Evolutionary conservation across 2,113 vertebrate species (phyloP).

Genomic region (Pygoscelis antarcticus): DNA sequence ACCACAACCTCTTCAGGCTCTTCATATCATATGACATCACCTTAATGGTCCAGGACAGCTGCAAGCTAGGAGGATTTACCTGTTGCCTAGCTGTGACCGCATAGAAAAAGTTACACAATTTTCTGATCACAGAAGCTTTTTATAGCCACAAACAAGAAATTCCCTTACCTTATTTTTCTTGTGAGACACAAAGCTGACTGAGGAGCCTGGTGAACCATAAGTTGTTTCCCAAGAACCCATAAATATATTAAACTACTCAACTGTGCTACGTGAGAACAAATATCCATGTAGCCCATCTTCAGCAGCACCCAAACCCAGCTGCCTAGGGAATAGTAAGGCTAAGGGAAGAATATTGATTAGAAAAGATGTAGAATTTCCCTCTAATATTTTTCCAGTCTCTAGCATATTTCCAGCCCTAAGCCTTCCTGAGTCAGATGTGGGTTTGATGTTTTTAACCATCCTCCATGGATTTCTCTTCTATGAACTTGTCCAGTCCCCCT

Average conservation of each 20-base stretch:
- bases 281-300: background rate
- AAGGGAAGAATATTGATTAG: background rate
- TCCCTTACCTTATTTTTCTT: background rate
- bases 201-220: background rate
- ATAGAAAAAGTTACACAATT: background rate
- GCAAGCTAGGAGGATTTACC: background rate
- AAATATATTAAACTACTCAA: background rate
- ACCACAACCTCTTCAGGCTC: background rate
- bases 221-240: background rate
- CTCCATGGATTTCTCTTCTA: background rate
- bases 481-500: background rate
- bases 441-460: background rate
- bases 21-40: background rate
- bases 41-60: background rate
- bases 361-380: background rate
- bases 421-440: background rate
- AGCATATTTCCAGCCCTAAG: background rate
- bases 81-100: fast-evolving
- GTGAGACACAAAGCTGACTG: background rate
- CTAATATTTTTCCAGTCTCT: background rate
- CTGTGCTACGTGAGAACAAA: background rate
- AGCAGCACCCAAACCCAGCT: background rate
- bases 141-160: background rate
- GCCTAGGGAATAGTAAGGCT: background rate
- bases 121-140: background rate